Percentiles rank a stretch among this genome's conserved stretches.
Conservation (phyloP, 2,113 vertebrate species). For the Trematocara variabile region DNA sequence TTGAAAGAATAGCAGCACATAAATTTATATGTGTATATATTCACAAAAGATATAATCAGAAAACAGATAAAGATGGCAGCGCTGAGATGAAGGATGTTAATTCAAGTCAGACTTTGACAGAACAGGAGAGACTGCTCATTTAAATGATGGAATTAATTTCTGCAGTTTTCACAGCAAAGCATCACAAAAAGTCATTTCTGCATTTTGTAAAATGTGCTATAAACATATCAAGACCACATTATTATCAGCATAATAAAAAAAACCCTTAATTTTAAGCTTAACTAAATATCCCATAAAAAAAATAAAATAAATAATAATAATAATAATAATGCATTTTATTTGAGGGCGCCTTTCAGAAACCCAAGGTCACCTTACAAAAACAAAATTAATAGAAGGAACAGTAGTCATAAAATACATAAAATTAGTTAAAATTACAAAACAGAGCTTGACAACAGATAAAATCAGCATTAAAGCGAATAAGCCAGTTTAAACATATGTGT, state of each 20-base stretch:
- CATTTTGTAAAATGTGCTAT: not conserved
- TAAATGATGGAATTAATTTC: not conserved
- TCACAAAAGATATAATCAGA: not conserved
- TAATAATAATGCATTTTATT: no score
- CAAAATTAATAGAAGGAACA: no score
- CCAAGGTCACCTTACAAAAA: no score
- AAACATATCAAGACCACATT: not conserved
- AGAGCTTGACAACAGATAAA: no score
- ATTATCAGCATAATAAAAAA: not conserved
- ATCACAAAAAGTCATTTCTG: not conserved
- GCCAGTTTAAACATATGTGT: no score
- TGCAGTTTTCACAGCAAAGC: not conserved
- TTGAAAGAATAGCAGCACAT: not conserved
- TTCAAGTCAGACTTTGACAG: not conserved
- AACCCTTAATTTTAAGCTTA: not conserved
- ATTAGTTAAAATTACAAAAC: no score
- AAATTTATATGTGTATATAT: not conserved
- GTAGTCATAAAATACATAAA: no score
- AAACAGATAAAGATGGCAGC: rapidly evolving
- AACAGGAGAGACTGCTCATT: rapidly evolving
- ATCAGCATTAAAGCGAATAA: no score
- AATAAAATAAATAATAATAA: not conserved
- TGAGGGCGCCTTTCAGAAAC: no score
- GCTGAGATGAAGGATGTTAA: not conserved
- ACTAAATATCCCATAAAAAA: not conserved